phyloP scores from a whole-genome alignment of 2,888 invertebrate species.

The Lissonota sp. region DNA sequence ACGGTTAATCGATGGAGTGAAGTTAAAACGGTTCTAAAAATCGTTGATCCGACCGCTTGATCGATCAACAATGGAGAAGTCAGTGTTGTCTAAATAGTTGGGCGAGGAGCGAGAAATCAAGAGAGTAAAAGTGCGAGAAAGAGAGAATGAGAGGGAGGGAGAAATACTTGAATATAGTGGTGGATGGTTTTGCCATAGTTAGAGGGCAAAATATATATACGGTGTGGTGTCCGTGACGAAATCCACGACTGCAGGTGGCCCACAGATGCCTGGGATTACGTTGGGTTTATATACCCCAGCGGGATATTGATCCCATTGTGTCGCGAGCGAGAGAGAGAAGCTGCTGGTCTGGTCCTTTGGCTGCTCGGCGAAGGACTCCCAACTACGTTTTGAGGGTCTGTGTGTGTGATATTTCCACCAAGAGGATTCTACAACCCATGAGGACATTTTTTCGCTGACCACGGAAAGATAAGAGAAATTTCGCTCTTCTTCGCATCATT shows the following conservation, averaged over 20 bases:
- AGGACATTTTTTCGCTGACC: conserved; percentile 51
- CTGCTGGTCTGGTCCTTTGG: conserved; percentile 52
- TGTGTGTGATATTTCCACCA: too few species aligned
- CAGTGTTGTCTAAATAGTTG: conserved; percentile 81
- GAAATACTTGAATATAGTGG: conserved; percentile 58
- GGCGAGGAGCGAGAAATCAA: conserved; percentile 66
- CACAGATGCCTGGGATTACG: conserved; percentile 82
- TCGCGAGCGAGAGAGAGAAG: conserved; percentile 67
- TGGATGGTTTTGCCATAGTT: conserved; percentile 42
- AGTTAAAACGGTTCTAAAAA: conserved; percentile 40
- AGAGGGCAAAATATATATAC: conserved; percentile 66
- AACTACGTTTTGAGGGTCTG: conserved; percentile 46
- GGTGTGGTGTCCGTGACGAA: conserved; percentile 80
- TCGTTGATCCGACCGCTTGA: conserved; percentile 62
- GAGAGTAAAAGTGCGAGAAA: conserved; percentile 22
- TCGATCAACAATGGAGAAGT: conserved; percentile 71
- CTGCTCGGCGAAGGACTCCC: conserved; percentile 57
- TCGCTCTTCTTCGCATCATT: conserved; percentile 18
- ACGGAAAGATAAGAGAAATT: conserved; percentile 7
- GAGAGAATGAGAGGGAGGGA: conserved; percentile 63
- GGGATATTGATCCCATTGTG: conserved; percentile 84
- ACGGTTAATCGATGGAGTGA: conserved; percentile 51
- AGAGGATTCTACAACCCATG: conserved; percentile 44
- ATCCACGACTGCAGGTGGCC: conserved; percentile 83
- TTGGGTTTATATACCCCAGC: conserved; percentile 83